phyloP scores from a whole-genome alignment of 2,113 vertebrate genomes.

The Onychorhynchus coronatus region DNA sequence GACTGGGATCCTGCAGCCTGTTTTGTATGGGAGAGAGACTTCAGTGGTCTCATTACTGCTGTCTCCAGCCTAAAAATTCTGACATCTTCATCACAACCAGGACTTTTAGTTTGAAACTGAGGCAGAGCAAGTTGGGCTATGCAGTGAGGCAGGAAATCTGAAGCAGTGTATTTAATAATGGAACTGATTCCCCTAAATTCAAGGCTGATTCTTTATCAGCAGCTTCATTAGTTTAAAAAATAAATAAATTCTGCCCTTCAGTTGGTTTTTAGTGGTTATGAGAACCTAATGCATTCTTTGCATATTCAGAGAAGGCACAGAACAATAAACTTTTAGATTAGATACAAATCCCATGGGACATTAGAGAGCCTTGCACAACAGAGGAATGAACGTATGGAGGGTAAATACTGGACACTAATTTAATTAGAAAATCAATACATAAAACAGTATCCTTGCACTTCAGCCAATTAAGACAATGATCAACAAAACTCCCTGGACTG shows the following conservation, averaged over 20 bases:
- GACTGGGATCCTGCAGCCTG: neutral
- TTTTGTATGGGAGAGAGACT: neutral
- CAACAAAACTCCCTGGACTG: neutral
- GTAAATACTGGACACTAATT: constrained; percentile 10
- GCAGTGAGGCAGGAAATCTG: neutral
- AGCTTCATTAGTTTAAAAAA: neutral
- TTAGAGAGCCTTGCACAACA: neutral
- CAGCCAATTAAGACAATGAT: constrained; percentile 27
- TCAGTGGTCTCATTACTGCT: accelerated
- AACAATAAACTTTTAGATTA: neutral
- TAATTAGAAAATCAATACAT: constrained; percentile 48
- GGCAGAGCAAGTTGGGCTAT: neutral
- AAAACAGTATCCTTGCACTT: constrained; percentile 22
- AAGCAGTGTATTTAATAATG: neutral
- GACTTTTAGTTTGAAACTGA: neutral
- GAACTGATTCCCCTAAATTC: neutral
- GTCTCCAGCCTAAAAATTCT: neutral
- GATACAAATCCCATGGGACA: neutral
- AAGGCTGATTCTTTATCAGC: neutral
- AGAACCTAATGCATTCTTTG: neutral
- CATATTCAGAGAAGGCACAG: neutral
- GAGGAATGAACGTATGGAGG: neutral
- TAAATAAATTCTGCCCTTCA: neutral
- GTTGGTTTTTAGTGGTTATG: neutral
- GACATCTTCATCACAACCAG: neutral